Base-by-base conservation (phyloP, 2,797 vertebrate species). In the Hippocampus kuda region DNA sequence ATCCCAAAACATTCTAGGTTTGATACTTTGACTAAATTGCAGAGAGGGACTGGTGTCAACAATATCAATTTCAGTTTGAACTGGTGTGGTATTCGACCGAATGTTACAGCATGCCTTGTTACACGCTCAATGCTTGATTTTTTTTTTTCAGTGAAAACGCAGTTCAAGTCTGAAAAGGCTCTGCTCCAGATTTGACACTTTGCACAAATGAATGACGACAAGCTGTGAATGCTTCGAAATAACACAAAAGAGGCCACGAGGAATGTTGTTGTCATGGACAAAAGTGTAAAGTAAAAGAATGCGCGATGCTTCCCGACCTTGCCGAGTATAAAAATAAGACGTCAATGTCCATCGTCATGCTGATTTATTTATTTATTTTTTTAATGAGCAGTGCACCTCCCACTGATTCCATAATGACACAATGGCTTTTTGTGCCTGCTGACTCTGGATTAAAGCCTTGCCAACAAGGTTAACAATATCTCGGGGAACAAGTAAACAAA, bases 361-460 rank as follows among this genome's bases (percentile, higher is more conserved):
- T 84, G 83, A 87, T 86, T 84, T 78, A 76, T 80, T 24, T 26
- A n/a, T n/a, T n/a, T n/a, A n/a, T 34, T 34, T 34, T 34, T 34
- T 34, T 34, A 83, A 87, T 81, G 83, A 84, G 87, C 80, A 67
- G 79, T 85, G 83, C 83, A 78, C 83, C 84, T 82, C 83, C 84
- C 68, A 79, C 86, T 85, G 87, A 86, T 85, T 84, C 80, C 79
- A 81, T 87, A 86, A 88, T 82, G 80, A 83, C 80, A 74, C 66
- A 15, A 63, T 77, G 76, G 79, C 80, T 72, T 81, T 84, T 85
- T 83, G 85, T 84, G 79, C 75, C 84, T 77, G 64, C 57, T 74
- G 82, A 83, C 81, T 88, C 82, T 86, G 86, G 78, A 87, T 85
- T 85, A 86, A 82, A 83, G 81, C 86, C 80, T 76, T 67, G 70